These are phyloP conservation scores for Phaonia tiefii DNA, from an alignment of 2,888 invertebrate species.

Conservation along the genomic window DNA sequence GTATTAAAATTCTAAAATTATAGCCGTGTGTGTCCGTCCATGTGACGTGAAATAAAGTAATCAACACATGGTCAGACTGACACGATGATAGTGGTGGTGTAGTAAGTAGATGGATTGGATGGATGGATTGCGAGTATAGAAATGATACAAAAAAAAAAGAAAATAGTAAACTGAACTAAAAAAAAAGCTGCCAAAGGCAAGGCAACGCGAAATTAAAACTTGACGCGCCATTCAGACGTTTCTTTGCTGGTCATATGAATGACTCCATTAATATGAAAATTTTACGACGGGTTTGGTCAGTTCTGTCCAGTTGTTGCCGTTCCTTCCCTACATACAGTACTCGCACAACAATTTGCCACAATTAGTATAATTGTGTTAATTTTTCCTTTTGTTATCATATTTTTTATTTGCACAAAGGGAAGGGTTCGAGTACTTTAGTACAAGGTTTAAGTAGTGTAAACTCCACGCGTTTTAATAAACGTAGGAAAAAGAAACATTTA, in stretches of 20 bases:
- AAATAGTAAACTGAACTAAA: not conserved
- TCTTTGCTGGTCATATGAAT: too few species aligned
- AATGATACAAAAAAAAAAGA: conserved; percentile 2
- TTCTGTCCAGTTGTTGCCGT: not conserved
- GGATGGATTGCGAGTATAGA: not conserved
- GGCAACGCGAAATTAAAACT: not conserved
- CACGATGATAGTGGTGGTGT: conserved; percentile 7
- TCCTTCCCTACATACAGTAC: not conserved
- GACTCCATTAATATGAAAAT: too few species aligned
- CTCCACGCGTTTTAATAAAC: too few species aligned
- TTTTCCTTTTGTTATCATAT: conserved; percentile 1
- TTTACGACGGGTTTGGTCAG: too few species aligned
- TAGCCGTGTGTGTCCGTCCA: conserved; percentile 4
- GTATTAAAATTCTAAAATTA: conserved; percentile 19
- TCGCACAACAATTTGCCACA: conserved; percentile 6
- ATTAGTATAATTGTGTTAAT: conserved; percentile 7
- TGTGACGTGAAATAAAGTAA: conserved; percentile 17
- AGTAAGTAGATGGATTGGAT: not conserved
- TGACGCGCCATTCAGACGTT: not conserved
- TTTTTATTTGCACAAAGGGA: too few species aligned
- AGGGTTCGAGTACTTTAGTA: too few species aligned
- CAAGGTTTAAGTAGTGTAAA: too few species aligned
- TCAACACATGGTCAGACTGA: conserved; percentile 24
- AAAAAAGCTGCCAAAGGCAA: not conserved
- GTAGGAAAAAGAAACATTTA: too few species aligned